A percentile compares a stretch with the other conserved stretches of the same genome.
phyloP scores from a whole-genome alignment of 2,113 vertebrate genomes.

The Brachionichthys hirsutus region DNA sequence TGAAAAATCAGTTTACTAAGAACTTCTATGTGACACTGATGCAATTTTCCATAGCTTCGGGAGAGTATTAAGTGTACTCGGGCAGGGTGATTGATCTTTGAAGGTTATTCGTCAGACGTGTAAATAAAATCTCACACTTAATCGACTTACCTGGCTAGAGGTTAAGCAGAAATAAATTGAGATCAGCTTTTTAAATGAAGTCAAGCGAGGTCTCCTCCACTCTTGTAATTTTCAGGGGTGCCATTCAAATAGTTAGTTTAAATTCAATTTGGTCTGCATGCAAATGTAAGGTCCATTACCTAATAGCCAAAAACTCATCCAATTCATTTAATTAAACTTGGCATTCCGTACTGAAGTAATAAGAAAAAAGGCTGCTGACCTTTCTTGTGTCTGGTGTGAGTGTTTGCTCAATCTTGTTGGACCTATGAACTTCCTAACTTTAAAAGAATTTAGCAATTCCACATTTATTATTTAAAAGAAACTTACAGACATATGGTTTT shows the following conservation, averaged over 20 bases:
- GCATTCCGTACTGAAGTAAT: conserved; percentile 21
- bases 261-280: conserved; percentile 38
- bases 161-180: conserved; percentile 53
- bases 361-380: conserved; percentile 30
- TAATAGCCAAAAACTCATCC: conserved; percentile 29
- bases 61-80: conserved; percentile 38
- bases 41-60: conserved; percentile 22
- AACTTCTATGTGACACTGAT: conserved; percentile 22
- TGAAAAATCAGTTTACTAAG: conserved; percentile 22
- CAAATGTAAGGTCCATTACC: conserved; percentile 44
- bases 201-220: conserved; percentile 32
- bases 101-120: conserved; percentile 56
- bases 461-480: neutral
- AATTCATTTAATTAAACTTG: conserved; percentile 31
- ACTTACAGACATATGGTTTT: too few species aligned
- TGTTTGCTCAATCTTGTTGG: neutral
- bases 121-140: conserved; percentile 49
- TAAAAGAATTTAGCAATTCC: conserved; percentile 1
- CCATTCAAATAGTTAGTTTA: conserved; percentile 37
- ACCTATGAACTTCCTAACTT: conserved; percentile 13
- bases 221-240: conserved; percentile 30
- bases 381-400: conserved; percentile 3
- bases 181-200: conserved; percentile 47
- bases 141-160: conserved; percentile 37
- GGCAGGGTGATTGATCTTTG: conserved; percentile 47